Evolutionary conservation across 2,888 invertebrate species (phyloP), one percentile per base, ranked within the genome.

Genomic region (Ennomos quercinarius): DNA sequence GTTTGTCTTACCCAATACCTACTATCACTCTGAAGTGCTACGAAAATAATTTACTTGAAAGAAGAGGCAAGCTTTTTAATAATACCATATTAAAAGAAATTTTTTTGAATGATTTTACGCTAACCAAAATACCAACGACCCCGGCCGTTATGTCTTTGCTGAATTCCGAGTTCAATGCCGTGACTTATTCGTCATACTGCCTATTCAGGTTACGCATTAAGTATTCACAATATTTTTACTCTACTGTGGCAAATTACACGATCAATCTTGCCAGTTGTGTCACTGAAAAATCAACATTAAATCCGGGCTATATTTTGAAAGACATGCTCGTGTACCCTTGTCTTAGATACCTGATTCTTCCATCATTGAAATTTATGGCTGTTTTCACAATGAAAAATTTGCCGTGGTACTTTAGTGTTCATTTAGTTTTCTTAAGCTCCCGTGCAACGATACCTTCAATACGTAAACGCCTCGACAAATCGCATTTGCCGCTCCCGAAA

Each of bases 241-340:
- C 34, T 52, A 51, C 49, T 49, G 41, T 56, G 48, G 47, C 35
- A 57, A 60, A 64, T 64, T 47, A 52, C 35, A 39, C 48, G 42
- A 57, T 64, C 57, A 61, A 61, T 61, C 55, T 55, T 46, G 38
- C 13, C 49, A 36, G 36, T 54, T 11, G 39, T 42, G 40, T 37
- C 41, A 44, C 41, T 39, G 37, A 47, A 54, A 46, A 50, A 50
- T 51, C 50, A 46, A 42, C 49, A 41, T 39, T 5, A 50, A 54
- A 63, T 54, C 52, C 44, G 10, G 34, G 47, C 13, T 52, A 49
- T 53, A 52, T 48, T 46, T 49, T 36, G 41, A 49, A 10, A 35
- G 41, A 56, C 48, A 57, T 52, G 45, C 49, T 35, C 35, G 39
- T 51, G 42, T 51, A 40, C 43, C 41, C 35, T 27, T n/a, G 45